Evolutionary conservation across 2,888 invertebrate genomes (phyloP).

Genomic region (Linnaemya vulpina): DNA sequence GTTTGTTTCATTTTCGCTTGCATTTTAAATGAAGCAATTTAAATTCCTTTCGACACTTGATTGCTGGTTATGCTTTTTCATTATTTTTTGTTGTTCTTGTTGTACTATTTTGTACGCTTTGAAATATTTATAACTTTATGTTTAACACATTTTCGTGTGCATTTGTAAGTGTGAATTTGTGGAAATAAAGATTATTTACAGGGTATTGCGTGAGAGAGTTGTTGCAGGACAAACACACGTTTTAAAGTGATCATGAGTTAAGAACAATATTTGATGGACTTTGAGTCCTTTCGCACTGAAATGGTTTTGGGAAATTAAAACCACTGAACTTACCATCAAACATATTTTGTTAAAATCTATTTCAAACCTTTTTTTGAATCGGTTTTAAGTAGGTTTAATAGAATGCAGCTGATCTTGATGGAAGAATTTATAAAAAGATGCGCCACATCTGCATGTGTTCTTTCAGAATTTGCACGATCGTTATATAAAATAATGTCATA

Average conservation of each 20-base stretch:
- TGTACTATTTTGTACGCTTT: conserved; percentile 35
- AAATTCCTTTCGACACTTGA: conserved; percentile 74
- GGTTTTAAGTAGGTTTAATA: too few relatives aligned
- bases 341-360: too few relatives aligned
- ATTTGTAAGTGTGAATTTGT: conserved; percentile 3
- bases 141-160: not conserved
- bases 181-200: not conserved
- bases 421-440: too few relatives aligned
- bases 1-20: conserved; percentile 57
- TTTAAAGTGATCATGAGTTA: not conserved
- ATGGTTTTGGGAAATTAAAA: too few relatives aligned
- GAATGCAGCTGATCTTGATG: too few relatives aligned
- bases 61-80: conserved; percentile 62
- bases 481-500: too few relatives aligned
- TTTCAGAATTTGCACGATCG: too few relatives aligned
- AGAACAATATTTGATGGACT: too few relatives aligned
- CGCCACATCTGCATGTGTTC: too few relatives aligned
- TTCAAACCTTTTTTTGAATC: too few relatives aligned
- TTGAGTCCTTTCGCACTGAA: too few relatives aligned
- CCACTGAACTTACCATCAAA: too few relatives aligned
- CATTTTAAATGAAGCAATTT: conserved; percentile 75
- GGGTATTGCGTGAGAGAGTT: not conserved
- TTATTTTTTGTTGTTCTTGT: conserved; percentile 14
- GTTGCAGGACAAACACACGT: not conserved
- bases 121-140: conserved; percentile 69